Evolutionary conservation across 2,113 vertebrate genomes (phyloP).

Genomic region (Turnix velox): DNA sequence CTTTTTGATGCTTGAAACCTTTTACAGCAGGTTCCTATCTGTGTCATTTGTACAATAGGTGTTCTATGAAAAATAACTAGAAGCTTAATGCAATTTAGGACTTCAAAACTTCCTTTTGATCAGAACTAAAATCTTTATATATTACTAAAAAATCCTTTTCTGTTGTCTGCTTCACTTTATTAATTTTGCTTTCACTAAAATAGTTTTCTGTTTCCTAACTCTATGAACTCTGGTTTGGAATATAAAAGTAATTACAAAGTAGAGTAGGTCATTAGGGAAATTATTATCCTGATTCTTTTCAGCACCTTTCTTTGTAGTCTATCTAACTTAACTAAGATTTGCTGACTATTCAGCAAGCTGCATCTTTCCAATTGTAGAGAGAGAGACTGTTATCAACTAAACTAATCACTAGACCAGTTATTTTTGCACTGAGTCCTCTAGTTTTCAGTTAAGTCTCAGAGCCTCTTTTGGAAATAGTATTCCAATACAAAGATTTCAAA

Average conservation of each 20-base stretch:
- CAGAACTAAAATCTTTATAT: not conserved
- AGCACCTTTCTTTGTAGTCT: not conserved
- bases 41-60: not conserved
- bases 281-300: not conserved
- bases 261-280: not conserved
- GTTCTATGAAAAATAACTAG: not conserved
- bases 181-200: not conserved
- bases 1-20: not conserved
- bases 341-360: not conserved
- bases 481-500: not conserved
- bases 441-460: not conserved
- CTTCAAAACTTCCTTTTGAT: not conserved
- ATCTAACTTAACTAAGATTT: not conserved
- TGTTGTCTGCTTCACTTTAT: not conserved
- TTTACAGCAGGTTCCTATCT: not conserved
- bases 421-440: not conserved
- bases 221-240: not conserved
- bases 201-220: not conserved
- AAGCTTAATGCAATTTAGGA: not conserved
- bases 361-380: not conserved
- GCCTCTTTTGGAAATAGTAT: not conserved
- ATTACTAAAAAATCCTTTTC: not conserved
- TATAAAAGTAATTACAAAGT: not conserved
- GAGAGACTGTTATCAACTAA: not conserved
- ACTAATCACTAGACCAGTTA: not conserved